These are phyloP conservation scores for Neodiprion lecontei DNA, from an alignment of 1,140 invertebrate species.

Conservation along the genomic window DNA sequence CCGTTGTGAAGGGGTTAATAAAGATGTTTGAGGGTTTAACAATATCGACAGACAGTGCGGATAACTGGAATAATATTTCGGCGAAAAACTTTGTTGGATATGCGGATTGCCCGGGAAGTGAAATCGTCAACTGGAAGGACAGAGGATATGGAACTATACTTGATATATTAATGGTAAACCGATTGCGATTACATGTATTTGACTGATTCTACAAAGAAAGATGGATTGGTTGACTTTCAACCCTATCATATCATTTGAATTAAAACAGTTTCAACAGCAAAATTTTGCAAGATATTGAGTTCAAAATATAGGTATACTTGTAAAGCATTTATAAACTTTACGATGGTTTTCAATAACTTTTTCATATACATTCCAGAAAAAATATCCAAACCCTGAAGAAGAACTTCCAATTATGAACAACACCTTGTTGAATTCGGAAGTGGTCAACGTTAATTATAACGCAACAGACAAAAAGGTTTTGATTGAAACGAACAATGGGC, in stretches of 20 bases:
- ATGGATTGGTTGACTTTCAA: no score
- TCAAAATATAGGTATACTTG: no score
- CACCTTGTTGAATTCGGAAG: constrained; percentile 49
- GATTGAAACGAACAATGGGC: constrained; percentile 49
- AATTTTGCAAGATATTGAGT: no score
- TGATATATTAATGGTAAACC: constrained; percentile 64
- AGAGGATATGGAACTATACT: constrained; percentile 68
- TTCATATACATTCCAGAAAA: constrained; percentile 41
- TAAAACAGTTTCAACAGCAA: no score
- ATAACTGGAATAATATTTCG: constrained; percentile 69
- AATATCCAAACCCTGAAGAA: constrained; percentile 35
- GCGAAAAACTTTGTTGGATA: constrained; percentile 63
- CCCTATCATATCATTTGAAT: no score
- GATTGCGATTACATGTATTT: no score
- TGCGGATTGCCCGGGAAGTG: constrained; percentile 67
- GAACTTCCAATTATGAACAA: constrained; percentile 43
- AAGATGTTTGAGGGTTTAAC: not conserved
- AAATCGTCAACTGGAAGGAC: constrained; percentile 67
- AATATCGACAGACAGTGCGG: constrained; percentile 21
- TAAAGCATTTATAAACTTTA: no score
- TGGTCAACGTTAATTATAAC: constrained; percentile 47
- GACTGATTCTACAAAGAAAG: no score
- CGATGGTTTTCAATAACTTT: no score
- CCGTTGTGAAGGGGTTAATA: not conserved
- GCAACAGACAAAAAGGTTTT: constrained; percentile 31